Conservation (phyloP, 1,140 invertebrate genomes). For the Copidosoma floridanum region DNA sequence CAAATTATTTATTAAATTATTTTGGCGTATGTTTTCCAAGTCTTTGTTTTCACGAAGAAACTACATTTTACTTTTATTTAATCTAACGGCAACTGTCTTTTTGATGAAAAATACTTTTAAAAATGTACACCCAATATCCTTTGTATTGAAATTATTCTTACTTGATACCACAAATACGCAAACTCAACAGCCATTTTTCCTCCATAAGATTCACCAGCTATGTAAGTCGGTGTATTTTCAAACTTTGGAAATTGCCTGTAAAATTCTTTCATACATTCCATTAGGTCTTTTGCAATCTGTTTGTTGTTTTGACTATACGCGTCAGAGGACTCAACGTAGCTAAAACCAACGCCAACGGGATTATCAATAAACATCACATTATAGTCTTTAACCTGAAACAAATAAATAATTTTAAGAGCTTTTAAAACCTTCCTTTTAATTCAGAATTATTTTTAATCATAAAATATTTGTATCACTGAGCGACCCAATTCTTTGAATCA, state of each 20-base stretch:
- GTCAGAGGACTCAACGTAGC: constrained; percentile 67
- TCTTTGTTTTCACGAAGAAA: too few relatives aligned
- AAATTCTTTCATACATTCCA: constrained; percentile 68
- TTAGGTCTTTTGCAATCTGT: constrained; percentile 77
- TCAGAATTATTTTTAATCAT: constrained; percentile 31
- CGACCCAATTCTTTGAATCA: too few relatives aligned
- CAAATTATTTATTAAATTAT: too few relatives aligned
- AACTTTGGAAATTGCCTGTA: constrained; percentile 66
- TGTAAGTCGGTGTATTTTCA: constrained; percentile 71
- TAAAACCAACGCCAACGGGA: constrained; percentile 86
- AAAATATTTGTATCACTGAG: neutral
- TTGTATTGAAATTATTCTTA: constrained; percentile 26
- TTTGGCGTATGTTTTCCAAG: too few relatives aligned
- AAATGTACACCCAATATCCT: neutral
- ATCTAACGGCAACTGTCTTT: too few relatives aligned
- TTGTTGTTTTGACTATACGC: constrained; percentile 65
- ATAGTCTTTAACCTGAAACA: constrained; percentile 65
- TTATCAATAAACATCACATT: constrained; percentile 87
- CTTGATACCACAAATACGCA: constrained; percentile 61
- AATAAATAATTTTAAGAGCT: neutral
- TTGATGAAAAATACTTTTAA: neutral
- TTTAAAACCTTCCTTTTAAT: neutral
- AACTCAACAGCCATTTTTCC: constrained; percentile 88
- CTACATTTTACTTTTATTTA: too few relatives aligned
- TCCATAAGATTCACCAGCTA: constrained; percentile 84